phyloP scores from a whole-genome alignment of 1,140 invertebrate genomes.

The Heliconius nattereri region DNA sequence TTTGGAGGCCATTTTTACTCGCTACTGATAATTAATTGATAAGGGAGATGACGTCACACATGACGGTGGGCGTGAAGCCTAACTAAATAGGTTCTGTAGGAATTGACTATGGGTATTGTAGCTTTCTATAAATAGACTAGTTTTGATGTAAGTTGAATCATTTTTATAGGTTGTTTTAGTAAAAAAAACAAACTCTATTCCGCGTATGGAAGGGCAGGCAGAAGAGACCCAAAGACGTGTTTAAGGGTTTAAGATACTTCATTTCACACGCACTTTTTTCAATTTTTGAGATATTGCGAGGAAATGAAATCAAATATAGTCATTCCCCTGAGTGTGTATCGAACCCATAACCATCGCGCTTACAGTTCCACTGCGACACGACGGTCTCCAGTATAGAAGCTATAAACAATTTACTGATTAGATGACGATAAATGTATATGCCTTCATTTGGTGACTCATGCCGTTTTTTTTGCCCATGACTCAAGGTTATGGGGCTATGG shows the following conservation, averaged over 20 bases:
- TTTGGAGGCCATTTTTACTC: constrained; percentile 14
- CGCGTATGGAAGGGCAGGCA: neutral
- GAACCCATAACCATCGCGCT: neutral
- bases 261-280: too few species aligned
- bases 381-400: neutral
- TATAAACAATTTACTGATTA: neutral
- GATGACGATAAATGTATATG: neutral
- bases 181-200: too few species aligned
- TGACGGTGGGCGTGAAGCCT: constrained; percentile 3
- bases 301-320: too few species aligned
- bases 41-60: constrained; percentile 19
- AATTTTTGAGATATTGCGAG: too few species aligned
- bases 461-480: constrained; percentile 16
- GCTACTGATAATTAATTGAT: constrained; percentile 12
- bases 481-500: constrained; percentile 16
- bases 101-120: neutral
- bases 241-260: too few species aligned
- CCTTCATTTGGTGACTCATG: constrained; percentile 3
- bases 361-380: neutral
- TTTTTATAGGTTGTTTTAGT: too few species aligned
- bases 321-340: neutral
- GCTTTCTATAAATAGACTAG: neutral
- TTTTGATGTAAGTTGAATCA: too few species aligned
- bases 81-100: neutral
- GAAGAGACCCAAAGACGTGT: too few species aligned